phyloP scores from a whole-genome alignment of 2,113 vertebrate genomes.

The Corythaixoides concolor region DNA sequence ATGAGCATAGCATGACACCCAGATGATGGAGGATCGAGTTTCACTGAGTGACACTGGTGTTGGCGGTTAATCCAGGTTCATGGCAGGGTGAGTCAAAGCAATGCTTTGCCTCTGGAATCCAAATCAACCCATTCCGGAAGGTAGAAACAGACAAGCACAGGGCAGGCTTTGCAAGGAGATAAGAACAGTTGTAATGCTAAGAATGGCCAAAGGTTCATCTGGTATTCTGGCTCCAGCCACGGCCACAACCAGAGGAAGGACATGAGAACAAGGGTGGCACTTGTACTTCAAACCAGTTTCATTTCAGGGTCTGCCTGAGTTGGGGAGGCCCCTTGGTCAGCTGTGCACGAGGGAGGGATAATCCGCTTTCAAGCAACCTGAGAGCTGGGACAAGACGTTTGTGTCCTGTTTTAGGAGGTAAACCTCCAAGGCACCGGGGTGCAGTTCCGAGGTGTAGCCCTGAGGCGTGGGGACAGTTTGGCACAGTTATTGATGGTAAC shows the following conservation, averaged over 20 bases:
- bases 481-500: not conserved
- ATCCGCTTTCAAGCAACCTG: not conserved
- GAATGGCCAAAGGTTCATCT: not conserved
- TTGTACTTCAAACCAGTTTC: not conserved
- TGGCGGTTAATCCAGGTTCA: not conserved
- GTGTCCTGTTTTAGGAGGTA: not conserved
- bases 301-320: not conserved
- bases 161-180: not conserved
- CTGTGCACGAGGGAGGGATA: accelerated
- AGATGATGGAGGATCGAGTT: not conserved
- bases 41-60: not conserved
- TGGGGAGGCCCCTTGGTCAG: not conserved
- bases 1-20: not conserved
- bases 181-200: not conserved
- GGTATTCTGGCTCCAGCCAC: not conserved
- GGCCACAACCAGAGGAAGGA: not conserved
- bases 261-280: not conserved
- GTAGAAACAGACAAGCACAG: not conserved
- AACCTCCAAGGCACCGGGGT: not conserved
- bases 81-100: not conserved
- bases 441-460: not conserved
- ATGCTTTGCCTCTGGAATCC: not conserved
- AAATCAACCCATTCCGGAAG: not conserved
- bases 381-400: not conserved
- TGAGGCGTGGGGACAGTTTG: no score